These are phyloP conservation scores for Pristionchus fissidentatus DNA, from an alignment of 2,888 invertebrate species.

Conservation along the genomic window DNA sequence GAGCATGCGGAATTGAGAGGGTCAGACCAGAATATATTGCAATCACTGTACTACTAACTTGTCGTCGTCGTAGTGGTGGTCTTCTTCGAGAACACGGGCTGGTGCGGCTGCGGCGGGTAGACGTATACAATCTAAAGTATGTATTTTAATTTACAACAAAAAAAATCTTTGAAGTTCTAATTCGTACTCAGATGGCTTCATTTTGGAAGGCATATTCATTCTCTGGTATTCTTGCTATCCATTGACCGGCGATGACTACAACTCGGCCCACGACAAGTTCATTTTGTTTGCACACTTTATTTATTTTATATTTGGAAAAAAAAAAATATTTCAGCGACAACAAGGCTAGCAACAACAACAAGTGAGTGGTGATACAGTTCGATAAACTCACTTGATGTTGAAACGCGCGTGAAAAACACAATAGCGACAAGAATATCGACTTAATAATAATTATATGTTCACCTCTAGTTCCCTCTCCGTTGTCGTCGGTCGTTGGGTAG, in stretches of 20 bases:
- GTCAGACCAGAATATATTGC: too few relatives aligned
- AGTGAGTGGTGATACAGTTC: not conserved
- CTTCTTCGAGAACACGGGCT: constrained; percentile 1
- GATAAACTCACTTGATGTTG: too few relatives aligned
- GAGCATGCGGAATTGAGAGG: not conserved
- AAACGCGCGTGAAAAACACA: too few relatives aligned
- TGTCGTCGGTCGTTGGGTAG: not conserved
- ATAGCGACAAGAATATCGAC: too few relatives aligned
- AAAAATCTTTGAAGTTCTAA: not conserved
- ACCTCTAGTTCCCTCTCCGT: constrained; percentile 32
- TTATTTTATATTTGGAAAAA: too few relatives aligned
- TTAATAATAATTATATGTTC: not conserved
- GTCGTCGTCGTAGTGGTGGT: constrained; percentile 13
- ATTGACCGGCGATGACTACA: too few relatives aligned
- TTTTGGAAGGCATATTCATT: not conserved
- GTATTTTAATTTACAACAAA: not conserved
- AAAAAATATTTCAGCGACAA: not conserved
- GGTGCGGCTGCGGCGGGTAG: constrained; percentile 23
- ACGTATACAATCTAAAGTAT: constrained; percentile 16
- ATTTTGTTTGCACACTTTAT: too few relatives aligned
- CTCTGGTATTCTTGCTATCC: too few relatives aligned
- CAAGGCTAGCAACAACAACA: not conserved
- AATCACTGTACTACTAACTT: too few relatives aligned
- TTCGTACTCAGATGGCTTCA: not conserved
- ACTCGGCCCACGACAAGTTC: too few relatives aligned